These are phyloP conservation scores for Callipepla californica DNA, from an alignment of 2,113 vertebrate genomes.

Conservation along the genomic window DNA sequence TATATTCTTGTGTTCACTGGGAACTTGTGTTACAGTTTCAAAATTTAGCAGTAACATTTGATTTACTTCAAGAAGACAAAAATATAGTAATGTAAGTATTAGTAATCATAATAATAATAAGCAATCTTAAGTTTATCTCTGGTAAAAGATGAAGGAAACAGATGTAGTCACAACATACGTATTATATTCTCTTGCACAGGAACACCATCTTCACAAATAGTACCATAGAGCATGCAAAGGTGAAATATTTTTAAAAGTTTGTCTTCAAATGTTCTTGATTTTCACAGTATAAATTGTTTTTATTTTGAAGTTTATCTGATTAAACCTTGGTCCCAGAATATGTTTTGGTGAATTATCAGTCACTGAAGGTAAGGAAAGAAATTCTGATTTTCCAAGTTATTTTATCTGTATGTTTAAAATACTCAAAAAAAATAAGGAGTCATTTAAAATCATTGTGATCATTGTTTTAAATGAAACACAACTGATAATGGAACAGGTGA, in stretches of 20 bases:
- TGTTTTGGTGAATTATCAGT: not conserved
- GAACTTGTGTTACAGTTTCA: not conserved
- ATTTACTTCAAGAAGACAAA: slow-evolving; percentile 13
- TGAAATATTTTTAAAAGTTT: not conserved
- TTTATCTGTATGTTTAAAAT: not conserved
- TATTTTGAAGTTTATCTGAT: not conserved
- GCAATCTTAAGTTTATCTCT: not conserved
- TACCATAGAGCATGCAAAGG: not conserved
- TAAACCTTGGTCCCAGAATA: not conserved
- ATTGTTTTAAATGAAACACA: not conserved
- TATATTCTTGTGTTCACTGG: not conserved
- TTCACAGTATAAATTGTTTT: not conserved
- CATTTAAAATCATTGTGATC: not conserved
- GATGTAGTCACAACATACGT: not conserved
- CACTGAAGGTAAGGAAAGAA: not conserved
- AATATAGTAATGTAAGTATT: slow-evolving; percentile 37
- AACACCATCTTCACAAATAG: not conserved
- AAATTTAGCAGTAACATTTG: not conserved
- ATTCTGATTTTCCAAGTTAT: not conserved
- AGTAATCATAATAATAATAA: not conserved
- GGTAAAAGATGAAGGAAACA: not conserved
- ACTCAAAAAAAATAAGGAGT: not conserved
- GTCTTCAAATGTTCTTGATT: not conserved
- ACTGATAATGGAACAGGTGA: not conserved
- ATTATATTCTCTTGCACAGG: not conserved